Evolutionary conservation across 2,888 invertebrate genomes (phyloP).

Genomic region (Trachelus stipa): DNA sequence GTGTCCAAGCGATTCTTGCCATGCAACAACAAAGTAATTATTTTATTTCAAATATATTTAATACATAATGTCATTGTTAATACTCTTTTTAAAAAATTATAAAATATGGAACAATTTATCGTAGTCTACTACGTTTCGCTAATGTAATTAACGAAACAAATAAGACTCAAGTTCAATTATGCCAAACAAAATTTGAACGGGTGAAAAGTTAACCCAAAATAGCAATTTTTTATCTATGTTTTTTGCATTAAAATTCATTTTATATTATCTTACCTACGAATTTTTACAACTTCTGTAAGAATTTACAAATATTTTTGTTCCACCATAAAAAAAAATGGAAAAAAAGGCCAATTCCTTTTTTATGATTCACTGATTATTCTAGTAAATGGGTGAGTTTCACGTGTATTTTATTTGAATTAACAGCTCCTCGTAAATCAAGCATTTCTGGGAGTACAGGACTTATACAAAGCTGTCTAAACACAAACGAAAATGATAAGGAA

Average conservation of each 20-base stretch:
- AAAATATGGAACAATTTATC: not conserved
- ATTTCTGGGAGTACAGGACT: slow-evolving; percentile 35
- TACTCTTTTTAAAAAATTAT: not conserved
- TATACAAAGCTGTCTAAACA: slow-evolving; percentile 45
- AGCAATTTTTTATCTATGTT: slow-evolving; percentile 15
- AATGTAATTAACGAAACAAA: not conserved
- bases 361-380: slow-evolving; percentile 42
- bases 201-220: slow-evolving; percentile 34
- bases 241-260: slow-evolving; percentile 22
- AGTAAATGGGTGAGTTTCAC: slow-evolving; percentile 72
- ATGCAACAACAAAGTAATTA: slow-evolving; percentile 69
- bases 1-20: slow-evolving; percentile 69
- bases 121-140: not conserved
- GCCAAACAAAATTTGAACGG: slow-evolving; percentile 38
- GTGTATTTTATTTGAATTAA: slow-evolving; percentile 65
- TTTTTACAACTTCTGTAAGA: not conserved
- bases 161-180: not conserved
- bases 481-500: slow-evolving; percentile 34
- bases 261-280: not conserved
- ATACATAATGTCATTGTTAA: not conserved
- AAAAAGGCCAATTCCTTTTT: not conserved
- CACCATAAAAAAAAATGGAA: slow-evolving; percentile 17
- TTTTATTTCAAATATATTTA: not conserved
- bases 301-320: not conserved
- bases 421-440: not conserved